Evolutionary conservation across 2,888 invertebrate genomes (phyloP).

Genomic region (Melieria crassipennis): DNA sequence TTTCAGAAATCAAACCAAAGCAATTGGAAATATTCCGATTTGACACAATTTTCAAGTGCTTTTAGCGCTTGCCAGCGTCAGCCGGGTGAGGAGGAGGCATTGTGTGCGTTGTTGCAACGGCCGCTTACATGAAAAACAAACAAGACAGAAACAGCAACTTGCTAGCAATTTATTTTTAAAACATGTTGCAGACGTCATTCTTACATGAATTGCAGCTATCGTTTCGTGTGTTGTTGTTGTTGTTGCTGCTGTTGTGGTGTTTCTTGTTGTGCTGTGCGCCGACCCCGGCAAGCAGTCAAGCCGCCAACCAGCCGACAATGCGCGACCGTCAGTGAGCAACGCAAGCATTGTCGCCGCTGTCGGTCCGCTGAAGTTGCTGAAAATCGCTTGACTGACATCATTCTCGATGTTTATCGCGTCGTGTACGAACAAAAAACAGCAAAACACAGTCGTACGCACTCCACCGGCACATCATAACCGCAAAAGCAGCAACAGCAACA

Average conservation of each 20-base stretch:
- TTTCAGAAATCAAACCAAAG: no score
- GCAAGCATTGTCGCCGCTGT: constrained; percentile 18
- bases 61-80: constrained; percentile 12
- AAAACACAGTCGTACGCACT: constrained; percentile 28
- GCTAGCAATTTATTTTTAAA: not conserved
- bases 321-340: constrained; percentile 15
- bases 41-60: constrained; percentile 25
- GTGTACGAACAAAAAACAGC: constrained; percentile 48
- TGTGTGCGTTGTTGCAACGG: constrained; percentile 19
- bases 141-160: constrained; percentile 9
- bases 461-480: constrained; percentile 7
- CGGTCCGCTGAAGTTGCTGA: constrained; percentile 26
- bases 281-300: not conserved
- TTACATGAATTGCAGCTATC: not conserved
- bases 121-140: constrained; percentile 12
- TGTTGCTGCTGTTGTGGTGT: not conserved
- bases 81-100: constrained; percentile 1
- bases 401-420: constrained; percentile 57
- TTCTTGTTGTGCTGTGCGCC: not conserved
- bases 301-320: not conserved
- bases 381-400: constrained; percentile 55
- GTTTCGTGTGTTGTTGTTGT: not conserved
- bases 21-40: constrained; percentile 1
- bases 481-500: constrained; percentile 7
- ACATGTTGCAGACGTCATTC: constrained; percentile 18